Conservation (phyloP, 2,888 invertebrate species). For the Aquatica leii region DNA sequence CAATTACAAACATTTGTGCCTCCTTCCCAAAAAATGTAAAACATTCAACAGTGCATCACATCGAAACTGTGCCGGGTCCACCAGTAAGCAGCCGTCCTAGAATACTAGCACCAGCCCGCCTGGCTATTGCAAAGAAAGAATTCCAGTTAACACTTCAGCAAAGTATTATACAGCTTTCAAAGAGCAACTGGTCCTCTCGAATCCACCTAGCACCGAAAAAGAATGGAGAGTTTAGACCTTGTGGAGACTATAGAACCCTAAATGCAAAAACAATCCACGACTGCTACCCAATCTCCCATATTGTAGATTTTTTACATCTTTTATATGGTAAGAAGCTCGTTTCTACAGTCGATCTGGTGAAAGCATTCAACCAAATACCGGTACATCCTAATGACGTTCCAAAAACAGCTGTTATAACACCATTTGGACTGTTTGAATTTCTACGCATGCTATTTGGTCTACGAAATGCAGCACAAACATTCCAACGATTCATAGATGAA, state of each 20-base stretch:
- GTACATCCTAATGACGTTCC: constrained; percentile 49
- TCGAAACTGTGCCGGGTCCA: constrained; percentile 43
- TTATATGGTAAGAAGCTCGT: constrained; percentile 38
- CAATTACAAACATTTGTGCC: background rate
- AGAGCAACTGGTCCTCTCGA: constrained; percentile 45
- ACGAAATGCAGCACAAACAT: constrained; percentile 53
- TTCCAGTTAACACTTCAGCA: constrained; percentile 43
- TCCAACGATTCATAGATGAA: constrained; percentile 52
- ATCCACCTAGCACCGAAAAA: constrained; percentile 48
- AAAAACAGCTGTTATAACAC: constrained; percentile 55
- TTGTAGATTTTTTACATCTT: constrained; percentile 48
- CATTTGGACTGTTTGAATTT: constrained; percentile 54
- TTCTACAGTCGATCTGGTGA: too few species aligned
- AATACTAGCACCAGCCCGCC: constrained; percentile 43
- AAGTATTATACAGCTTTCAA: constrained; percentile 45
- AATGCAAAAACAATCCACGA: constrained; percentile 59
- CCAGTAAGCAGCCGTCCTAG: constrained; percentile 42
- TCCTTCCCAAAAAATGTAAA: background rate
- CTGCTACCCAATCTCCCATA: constrained; percentile 55
- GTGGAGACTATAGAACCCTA: constrained; percentile 52
- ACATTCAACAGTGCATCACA: constrained; percentile 38
- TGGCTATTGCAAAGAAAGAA: constrained; percentile 42
- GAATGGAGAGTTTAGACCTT: constrained; percentile 49
- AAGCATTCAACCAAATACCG: constrained; percentile 54
- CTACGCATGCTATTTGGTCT: constrained; percentile 50